Base-by-base conservation (phyloP, 2,888 invertebrate species). In the Cotesia congregata region DNA sequence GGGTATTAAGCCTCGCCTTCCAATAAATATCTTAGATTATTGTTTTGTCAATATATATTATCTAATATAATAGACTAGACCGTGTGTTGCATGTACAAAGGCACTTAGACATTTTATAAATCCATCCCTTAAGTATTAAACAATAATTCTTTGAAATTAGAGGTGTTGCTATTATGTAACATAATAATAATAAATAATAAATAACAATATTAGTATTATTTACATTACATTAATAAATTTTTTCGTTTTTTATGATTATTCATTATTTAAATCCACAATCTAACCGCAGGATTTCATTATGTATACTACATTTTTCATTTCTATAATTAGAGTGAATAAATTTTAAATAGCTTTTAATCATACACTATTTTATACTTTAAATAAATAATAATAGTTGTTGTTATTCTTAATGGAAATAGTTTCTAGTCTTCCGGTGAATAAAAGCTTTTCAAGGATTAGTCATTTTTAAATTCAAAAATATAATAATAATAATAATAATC, bases 311-410 rank as follows among this genome's bases (percentile, higher is more conserved):
- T 40, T 60, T 62, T n/a, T 30, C 30, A 30, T 30, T 38, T 41
- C n/a, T 41, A 59, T 15, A 69, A 64, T 17, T 38, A 62, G n/a
- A 40, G 7, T 68, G 68, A 75, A 68, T 68, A 75, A 61, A 69
- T 69, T 30, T 30, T n/a, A 30, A 30, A 70, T 41, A 59, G 12
- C 15, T 40, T 9, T 50, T 50, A 30, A 70, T 61, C 15, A 59
- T 38, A 61, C 41, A 7, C 7, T 50, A 12, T 50, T 50, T 9
- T 30, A 7, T 50, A 12, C 7, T 2, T 9, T 50, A 50, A 50
- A 50, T 50, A 30, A 30, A 30, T 30, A 30, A 30, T 30, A 30
- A 30, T 30, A 30, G 30, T 30, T 30, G 30, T 30, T 30, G 30
- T 30, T 30, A 30, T 50, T 50, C 0, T 50, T 50, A 50, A 50